Base-by-base conservation (phyloP, 2,113 vertebrate species). In the Glaucomys volans region DNA sequence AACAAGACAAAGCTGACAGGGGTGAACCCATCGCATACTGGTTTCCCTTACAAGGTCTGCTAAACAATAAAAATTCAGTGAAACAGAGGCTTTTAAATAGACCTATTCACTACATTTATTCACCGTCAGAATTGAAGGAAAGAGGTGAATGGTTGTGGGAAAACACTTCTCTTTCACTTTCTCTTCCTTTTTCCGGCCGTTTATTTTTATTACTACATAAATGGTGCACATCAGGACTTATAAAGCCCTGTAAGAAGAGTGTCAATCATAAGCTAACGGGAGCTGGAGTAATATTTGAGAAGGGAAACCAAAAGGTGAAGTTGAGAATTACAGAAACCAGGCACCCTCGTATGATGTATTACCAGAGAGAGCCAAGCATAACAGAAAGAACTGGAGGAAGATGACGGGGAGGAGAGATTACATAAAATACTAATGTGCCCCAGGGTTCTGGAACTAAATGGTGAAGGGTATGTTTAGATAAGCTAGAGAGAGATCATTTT, bases 201-300 rank as follows among this genome's bases (percentile, higher is more conserved):
- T 97, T 96, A 87, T 87, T 97, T 97, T 95, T 96, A 97, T 82
- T 81, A 89, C 57, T 77, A 30, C 32, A 87, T 95, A 86, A 95
- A 11, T 76, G 91, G 83, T 94, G 44, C 83, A 87, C 66, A 93
- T 91, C 64, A 77, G 47, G 40, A 91, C 87, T 87, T 89, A 93
- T 3, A 91, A 88, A 91, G 66, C 44, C 20, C 32, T 24, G 4
- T 40, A 80, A 91, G 87, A 54, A 77, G 35, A 28, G 11, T 81
- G 93, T 89, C 95, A 80, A 32, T 97, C 88, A 95, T 84, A 91
- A 83, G 93, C 44, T 81, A 93, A 54, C 64, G 59, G 32, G 44
- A 90, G 64, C 95, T 90, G 69, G 90, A 18, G 79, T 83, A 92
- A 74, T 83, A 72, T 66, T 74, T 44, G 83, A 90, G 76, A 95